These are phyloP conservation scores for Megalopta genalis DNA, from an alignment of 1,140 invertebrate species.

Conservation along the genomic window DNA sequence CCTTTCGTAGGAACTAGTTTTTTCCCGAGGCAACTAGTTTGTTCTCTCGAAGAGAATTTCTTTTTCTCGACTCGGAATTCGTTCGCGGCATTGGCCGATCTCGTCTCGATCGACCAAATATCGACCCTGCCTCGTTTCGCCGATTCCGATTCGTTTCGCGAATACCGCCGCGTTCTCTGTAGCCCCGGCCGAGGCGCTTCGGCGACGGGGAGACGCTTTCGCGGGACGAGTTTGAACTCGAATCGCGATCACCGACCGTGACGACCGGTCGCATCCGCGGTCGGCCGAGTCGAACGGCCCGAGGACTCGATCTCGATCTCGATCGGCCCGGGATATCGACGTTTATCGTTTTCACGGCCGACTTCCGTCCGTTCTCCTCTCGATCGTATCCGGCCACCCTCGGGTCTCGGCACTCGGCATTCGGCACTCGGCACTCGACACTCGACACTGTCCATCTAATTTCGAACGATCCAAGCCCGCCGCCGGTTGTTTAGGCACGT, in stretches of 20 bases:
- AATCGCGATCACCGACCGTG: neutral
- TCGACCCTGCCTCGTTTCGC: no score
- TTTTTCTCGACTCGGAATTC: no score
- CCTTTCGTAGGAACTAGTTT: no score
- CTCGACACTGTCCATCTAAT: constrained; percentile 55
- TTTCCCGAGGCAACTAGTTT: no score
- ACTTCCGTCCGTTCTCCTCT: constrained; percentile 15
- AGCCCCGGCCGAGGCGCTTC: no score
- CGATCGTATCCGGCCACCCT: constrained; percentile 18
- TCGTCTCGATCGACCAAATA: no score
- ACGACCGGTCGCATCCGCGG: constrained; percentile 15
- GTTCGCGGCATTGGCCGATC: no score
- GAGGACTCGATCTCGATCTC: neutral
- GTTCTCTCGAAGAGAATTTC: no score
- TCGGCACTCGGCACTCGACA: no score
- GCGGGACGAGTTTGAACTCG: neutral
- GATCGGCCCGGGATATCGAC: constrained; percentile 1
- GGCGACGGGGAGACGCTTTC: neutral
- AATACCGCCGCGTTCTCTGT: no score
- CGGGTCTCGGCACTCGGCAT: neutral
- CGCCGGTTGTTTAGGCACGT: constrained; percentile 60
- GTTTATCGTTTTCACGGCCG: constrained; percentile 34
- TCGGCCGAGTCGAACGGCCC: constrained; percentile 30
- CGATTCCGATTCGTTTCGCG: no score
- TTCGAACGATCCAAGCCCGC: constrained; percentile 53